Conservation (phyloP, 2,797 vertebrate species). For the Danio aesculapii region DNA sequence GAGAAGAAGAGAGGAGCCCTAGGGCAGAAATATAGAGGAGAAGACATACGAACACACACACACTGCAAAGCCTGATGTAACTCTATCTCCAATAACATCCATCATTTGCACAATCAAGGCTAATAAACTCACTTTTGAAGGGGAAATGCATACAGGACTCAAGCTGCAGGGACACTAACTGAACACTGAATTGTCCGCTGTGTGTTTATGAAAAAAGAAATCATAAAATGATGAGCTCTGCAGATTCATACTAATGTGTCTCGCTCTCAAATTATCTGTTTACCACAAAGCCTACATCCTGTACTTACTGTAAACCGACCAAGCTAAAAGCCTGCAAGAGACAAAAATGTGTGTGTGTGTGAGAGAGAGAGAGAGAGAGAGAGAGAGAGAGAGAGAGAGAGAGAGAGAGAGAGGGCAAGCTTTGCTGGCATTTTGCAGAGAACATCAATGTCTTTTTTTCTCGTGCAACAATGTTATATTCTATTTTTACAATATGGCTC, state of each 20-base stretch:
- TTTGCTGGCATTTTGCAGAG: not conserved
- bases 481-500: not conserved
- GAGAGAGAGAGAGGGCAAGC: too few species aligned
- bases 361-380: too few species aligned
- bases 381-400: too few species aligned
- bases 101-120: constrained; percentile 25
- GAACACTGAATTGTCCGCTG: constrained; percentile 6
- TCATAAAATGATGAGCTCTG: not conserved
- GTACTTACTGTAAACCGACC: constrained; percentile 49
- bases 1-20: constrained; percentile 43
- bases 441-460: not conserved
- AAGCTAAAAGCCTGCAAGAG: constrained; percentile 37
- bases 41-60: constrained; percentile 43
- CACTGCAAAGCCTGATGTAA: constrained; percentile 42
- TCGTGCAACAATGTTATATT: not conserved
- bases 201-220: not conserved
- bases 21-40: constrained; percentile 45
- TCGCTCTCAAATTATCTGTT: constrained; percentile 11
- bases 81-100: constrained; percentile 42
- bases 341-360: not conserved
- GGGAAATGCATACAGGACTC: constrained; percentile 18
- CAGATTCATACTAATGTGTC: not conserved
- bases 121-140: constrained; percentile 44
- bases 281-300: constrained; percentile 40
- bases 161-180: constrained; percentile 19